A percentile compares a stretch with the other conserved stretches of the same genome.
phyloP scores from a whole-genome alignment of 2,113 vertebrate genomes.

The Lota lota region DNA sequence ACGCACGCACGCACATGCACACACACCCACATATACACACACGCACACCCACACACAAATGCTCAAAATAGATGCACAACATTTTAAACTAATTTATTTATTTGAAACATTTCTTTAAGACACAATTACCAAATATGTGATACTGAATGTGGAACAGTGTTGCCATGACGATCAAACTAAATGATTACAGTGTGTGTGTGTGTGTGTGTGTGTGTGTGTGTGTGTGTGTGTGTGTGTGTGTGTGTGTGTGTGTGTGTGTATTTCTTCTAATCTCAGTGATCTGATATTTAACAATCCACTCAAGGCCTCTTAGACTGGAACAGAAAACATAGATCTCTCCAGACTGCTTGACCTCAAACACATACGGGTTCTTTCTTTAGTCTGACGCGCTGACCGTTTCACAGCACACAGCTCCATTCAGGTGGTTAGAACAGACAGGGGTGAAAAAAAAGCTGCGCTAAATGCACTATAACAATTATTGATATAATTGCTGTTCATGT shows the following conservation, averaged over 20 bases:
- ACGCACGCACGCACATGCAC: conserved; percentile 33
- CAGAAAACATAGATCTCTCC: conserved; percentile 29
- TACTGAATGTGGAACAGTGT: no score
- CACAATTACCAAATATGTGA: no score
- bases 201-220: not conserved
- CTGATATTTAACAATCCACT: conserved; percentile 8
- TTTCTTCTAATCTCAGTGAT: conserved; percentile 17
- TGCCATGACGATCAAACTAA: not conserved
- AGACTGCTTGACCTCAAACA: conserved; percentile 24
- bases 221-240: not conserved
- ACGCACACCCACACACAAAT: conserved; percentile 10
- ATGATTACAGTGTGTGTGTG: not conserved
- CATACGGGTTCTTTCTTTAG: conserved; percentile 1
- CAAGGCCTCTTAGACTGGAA: conserved; percentile 41
- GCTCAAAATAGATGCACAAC: not conserved
- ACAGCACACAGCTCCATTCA: no score
- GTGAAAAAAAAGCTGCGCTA: no score
- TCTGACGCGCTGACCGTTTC: not conserved
- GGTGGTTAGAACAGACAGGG: no score
- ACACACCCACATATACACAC: conserved; percentile 39
- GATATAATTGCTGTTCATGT: no score
- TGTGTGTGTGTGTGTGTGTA: not conserved
- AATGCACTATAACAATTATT: no score
- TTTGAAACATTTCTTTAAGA: no score
- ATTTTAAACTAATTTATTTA: no score